A percentile compares a stretch with the other conserved stretches of the same genome.
Conservation (phyloP, 2,888 invertebrate genomes). For the Lissonota sp. region DNA sequence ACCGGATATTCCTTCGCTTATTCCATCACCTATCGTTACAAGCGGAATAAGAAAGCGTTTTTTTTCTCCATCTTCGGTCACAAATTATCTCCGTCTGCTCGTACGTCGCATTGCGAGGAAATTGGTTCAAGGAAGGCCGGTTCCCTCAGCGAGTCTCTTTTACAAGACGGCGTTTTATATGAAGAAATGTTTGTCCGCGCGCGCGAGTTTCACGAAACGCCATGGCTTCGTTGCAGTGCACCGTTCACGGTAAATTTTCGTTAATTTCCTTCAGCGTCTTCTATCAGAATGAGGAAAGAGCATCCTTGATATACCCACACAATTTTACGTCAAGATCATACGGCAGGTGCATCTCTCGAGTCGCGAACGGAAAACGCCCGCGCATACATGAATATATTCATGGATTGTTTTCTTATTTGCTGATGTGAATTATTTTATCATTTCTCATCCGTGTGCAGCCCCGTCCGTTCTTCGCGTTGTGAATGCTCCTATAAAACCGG, state of each 20-base stretch:
- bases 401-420: conserved; percentile 3
- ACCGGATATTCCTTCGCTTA: not conserved
- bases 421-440: not conserved
- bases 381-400: too few relatives aligned
- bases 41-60: too few relatives aligned
- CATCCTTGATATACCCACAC: conserved; percentile 9
- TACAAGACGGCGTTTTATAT: conserved; percentile 20
- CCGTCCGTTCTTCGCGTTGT: not conserved
- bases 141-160: conserved; percentile 55
- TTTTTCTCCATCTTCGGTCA: too few relatives aligned
- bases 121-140: conserved; percentile 66
- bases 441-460: not conserved
- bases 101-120: conserved; percentile 35
- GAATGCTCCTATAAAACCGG: too few relatives aligned
- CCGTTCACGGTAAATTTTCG: conserved; percentile 54
- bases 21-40: too few relatives aligned
- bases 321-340: conserved; percentile 19
- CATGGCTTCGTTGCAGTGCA: conserved; percentile 61
- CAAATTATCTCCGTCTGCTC: not conserved
- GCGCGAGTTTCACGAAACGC: conserved; percentile 53
- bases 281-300: not conserved
- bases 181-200: conserved; percentile 62
- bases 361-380: too few relatives aligned
- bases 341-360: conserved; percentile 40
- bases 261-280: conserved; percentile 31